Percentiles rank a stretch among this genome's conserved stretches.
Evolutionary conservation across 1,140 invertebrate species (phyloP).

Genomic region (Paraescarpia echinospica): DNA sequence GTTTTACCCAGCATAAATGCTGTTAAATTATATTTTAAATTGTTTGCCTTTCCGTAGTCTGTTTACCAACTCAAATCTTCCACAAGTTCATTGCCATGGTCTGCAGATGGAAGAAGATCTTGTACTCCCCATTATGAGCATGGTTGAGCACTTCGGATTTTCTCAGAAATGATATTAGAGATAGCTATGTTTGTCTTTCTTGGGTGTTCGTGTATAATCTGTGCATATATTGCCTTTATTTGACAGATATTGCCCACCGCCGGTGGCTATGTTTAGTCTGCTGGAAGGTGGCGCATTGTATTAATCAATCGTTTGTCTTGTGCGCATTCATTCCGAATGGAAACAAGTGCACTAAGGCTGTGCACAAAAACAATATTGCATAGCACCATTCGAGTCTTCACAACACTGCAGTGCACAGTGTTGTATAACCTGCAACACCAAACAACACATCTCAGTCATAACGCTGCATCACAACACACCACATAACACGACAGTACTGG

Average conservation of each 20-base stretch:
- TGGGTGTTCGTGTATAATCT: not conserved
- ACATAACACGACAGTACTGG: too few relatives aligned
- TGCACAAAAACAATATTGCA: too few relatives aligned
- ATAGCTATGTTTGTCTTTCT: not conserved
- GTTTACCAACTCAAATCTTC: not conserved
- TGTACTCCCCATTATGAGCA: not conserved
- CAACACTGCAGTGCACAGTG: too few relatives aligned
- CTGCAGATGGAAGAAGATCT: not conserved
- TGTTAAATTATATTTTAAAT: too few relatives aligned
- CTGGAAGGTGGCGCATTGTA: not conserved
- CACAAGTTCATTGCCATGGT: not conserved
- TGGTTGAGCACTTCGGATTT: not conserved
- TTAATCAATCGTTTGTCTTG: not conserved
- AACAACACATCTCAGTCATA: too few relatives aligned
- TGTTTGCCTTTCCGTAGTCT: too few relatives aligned
- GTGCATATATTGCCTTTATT: not conserved
- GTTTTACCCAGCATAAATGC: too few relatives aligned
- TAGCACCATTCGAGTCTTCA: too few relatives aligned
- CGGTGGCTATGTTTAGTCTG: not conserved
- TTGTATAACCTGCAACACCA: too few relatives aligned
- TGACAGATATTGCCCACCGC: not conserved
- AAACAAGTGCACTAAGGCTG: too few relatives aligned
- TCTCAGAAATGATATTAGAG: not conserved
- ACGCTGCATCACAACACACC: too few relatives aligned
- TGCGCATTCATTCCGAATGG: not conserved